Evolutionary conservation across 2,888 invertebrate species (phyloP).

Genomic region (Megastigmus dorsalis): DNA sequence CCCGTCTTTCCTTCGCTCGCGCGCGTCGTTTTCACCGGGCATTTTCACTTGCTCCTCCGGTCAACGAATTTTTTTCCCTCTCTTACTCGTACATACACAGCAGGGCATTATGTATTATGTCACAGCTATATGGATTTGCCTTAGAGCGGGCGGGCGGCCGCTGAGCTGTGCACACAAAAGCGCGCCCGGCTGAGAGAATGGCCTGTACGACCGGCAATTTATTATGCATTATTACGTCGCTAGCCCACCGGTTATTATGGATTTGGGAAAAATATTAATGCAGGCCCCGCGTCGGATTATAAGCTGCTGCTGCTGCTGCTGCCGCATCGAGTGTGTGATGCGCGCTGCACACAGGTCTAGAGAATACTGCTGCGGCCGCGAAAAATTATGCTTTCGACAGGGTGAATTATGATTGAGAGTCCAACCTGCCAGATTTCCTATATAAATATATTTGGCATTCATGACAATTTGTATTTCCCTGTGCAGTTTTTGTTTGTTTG

Average conservation of each 20-base stretch:
- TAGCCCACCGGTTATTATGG: not conserved
- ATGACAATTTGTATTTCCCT: too few species aligned
- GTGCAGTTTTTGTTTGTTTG: too few species aligned
- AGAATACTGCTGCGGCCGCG: not conserved
- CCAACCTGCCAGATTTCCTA: too few species aligned
- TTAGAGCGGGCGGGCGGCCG: not conserved
- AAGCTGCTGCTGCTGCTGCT: too few species aligned
- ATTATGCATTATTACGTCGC: slow-evolving; percentile 2
- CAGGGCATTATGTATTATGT: not conserved
- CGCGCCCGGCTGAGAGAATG: not conserved
- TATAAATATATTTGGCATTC: too few species aligned
- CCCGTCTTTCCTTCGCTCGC: slow-evolving; percentile 33
- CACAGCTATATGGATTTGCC: not conserved
- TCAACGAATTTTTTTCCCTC: slow-evolving; percentile 8
- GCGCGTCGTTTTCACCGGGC: slow-evolving; percentile 7
- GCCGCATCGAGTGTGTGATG: too few species aligned
- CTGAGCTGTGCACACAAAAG: not conserved
- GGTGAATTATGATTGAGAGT: not conserved
- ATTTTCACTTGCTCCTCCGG: not conserved
- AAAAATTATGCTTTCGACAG: not conserved
- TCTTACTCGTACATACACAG: too few species aligned
- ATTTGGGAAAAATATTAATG: slow-evolving; percentile 21
- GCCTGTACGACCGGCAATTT: not conserved
- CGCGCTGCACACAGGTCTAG: too few species aligned
- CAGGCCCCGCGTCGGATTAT: not conserved